Base-by-base conservation (phyloP, 2,113 vertebrate genomes). In the Phoxinus phoxinus region DNA sequence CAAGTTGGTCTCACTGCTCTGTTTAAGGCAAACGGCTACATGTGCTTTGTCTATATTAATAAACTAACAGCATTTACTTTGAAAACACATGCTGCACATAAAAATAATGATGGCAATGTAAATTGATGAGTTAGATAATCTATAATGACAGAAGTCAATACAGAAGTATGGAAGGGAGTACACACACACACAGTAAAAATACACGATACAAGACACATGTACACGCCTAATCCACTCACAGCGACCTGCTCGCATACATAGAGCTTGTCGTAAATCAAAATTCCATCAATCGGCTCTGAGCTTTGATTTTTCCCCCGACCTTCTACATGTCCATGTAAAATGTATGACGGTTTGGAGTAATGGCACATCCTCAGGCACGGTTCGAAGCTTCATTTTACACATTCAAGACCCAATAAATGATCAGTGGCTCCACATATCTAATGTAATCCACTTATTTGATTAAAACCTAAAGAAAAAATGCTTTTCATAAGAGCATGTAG, bases 111-210 rank as follows among this genome's bases (percentile, higher is more conserved):
- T 85, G 41, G 48, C 48, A 81, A 88, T 81, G 53, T 87, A 86
- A 91, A 94, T 41, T 59, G 89, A 92, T 93, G 92, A 94, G 86
- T 91, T 44, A 86, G 90, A 89, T 56, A 89, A 90, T 92, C 84
- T 81, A 81, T 89, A 89, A 93, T 89, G 91, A 5, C 73, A 90
- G 87, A 88, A 90, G 92, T 94, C 92, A 85, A 94, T 94, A 92
- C 84, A 74, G 37, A 74, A 25, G 23, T 8, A 46, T 25, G 41
- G 37, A 73, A 72, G 37, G 37, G 23, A 25, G 71, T 7, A 15
- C 71, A 74, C 23, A 73, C 69, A 6, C 46, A 59, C 44, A 76
- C 23, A 51, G 25, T 30, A 17, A 61, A 21, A 61, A 41, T 61
- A 46, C 77, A 80, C 8, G 23, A 5, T 8, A 23, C 3, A 51